Conservation (phyloP, 2,888 invertebrate genomes). For the Allygus modestus region DNA sequence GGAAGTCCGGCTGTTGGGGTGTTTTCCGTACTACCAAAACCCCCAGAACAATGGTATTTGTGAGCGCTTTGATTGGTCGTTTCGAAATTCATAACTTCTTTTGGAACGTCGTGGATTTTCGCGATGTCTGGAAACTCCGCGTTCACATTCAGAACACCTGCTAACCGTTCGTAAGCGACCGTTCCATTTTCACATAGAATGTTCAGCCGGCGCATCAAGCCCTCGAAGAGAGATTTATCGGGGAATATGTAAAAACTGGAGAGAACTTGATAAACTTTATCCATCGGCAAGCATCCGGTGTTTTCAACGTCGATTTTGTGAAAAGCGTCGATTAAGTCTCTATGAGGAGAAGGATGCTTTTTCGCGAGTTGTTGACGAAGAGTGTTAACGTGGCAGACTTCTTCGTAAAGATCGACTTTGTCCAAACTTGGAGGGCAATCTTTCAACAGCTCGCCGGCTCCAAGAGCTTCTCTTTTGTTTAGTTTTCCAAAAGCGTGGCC, state of each 20-base stretch:
- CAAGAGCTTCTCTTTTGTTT: conserved; percentile 73
- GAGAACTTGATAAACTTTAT: conserved; percentile 14
- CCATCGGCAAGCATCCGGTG: not conserved
- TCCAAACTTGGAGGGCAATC: conserved; percentile 74
- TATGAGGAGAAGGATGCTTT: conserved; percentile 69
- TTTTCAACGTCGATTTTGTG: conserved; percentile 71
- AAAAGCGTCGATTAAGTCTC: conserved; percentile 71
- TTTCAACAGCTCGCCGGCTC: conserved; percentile 75
- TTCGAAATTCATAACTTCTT: conserved; percentile 41
- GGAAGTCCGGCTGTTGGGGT: conserved; percentile 26
- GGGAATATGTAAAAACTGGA: not conserved
- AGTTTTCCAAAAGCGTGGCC: conserved; percentile 76
- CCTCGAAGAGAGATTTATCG: conserved; percentile 23
- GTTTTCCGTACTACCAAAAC: not conserved
- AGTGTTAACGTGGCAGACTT: conserved; percentile 76
- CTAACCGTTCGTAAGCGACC: conserved; percentile 30
- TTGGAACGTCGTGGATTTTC: conserved; percentile 38
- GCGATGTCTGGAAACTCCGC: conserved; percentile 33
- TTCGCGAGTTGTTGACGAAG: conserved; percentile 74
- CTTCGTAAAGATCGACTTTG: conserved; percentile 75
- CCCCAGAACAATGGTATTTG: conserved; percentile 9
- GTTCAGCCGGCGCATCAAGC: conserved; percentile 13
- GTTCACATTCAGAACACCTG: conserved; percentile 39
- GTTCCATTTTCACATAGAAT: conserved; percentile 8
- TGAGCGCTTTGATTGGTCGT: conserved; percentile 36